Percentiles rank a stretch among this genome's conserved stretches.
phyloP scores from a whole-genome alignment of 1,140 invertebrate genomes.

The Ruditapes philippinarum region DNA sequence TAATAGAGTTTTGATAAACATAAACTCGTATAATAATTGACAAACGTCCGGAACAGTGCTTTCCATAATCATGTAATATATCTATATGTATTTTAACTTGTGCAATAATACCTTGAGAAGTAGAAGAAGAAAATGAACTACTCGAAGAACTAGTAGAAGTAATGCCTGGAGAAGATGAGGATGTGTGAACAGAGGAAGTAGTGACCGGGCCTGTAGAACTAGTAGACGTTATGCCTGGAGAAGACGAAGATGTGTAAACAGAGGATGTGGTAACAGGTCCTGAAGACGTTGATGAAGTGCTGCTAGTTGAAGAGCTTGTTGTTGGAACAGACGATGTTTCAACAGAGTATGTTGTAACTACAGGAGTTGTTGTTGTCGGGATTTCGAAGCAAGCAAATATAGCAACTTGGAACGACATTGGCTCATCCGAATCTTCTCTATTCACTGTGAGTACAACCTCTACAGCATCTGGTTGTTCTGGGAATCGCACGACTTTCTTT shows the following conservation, averaged over 20 bases:
- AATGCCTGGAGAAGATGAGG: too few relatives aligned
- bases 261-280: neutral
- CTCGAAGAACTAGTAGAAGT: too few relatives aligned
- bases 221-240: neutral
- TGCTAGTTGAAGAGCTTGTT: too few relatives aligned
- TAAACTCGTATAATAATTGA: too few relatives aligned
- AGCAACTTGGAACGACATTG: constrained; percentile 27
- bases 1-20: too few relatives aligned
- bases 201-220: neutral
- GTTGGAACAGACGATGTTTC: too few relatives aligned
- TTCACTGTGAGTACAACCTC: constrained; percentile 30
- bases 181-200: neutral
- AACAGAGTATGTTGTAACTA: neutral
- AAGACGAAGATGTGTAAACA: neutral
- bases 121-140: too few relatives aligned
- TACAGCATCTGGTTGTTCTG: neutral
- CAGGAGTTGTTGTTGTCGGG: neutral
- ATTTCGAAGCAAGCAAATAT: neutral
- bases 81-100: too few relatives aligned
- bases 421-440: neutral
- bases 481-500: constrained; percentile 7
- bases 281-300: too few relatives aligned
- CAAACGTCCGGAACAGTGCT: too few relatives aligned
- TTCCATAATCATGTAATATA: too few relatives aligned
- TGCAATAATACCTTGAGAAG: too few relatives aligned